Conservation (phyloP, 2,797 vertebrate genomes). For the Anabas testudineus region DNA sequence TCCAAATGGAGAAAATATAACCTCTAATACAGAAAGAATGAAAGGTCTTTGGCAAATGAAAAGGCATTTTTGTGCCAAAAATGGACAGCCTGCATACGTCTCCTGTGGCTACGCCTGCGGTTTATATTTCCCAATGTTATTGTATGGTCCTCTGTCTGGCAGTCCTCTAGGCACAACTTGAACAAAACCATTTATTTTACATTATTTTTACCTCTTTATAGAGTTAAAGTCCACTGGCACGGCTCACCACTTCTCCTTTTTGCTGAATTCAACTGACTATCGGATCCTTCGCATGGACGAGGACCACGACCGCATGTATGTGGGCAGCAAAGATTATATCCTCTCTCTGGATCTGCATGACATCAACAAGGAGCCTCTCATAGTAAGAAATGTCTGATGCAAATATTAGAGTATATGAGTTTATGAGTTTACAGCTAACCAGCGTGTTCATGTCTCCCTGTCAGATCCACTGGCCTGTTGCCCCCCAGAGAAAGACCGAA, state of each 20-base stretch:
- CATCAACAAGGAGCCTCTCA: conserved; percentile 99
- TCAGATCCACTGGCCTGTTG: conserved; percentile 98
- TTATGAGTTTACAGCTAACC: conserved; percentile 34
- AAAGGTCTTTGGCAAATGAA: conserved; percentile 36
- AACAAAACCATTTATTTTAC: conserved; percentile 53
- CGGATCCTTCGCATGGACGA: conserved; percentile 98
- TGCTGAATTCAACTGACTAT: conserved; percentile 97
- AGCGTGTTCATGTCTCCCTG: conserved; percentile 5
- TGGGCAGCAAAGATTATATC: conserved; percentile 99
- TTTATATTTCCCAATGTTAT: conserved; percentile 54
- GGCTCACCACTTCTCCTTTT: conserved; percentile 96
- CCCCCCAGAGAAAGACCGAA: conserved; percentile 94
- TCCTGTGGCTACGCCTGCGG: conserved; percentile 46
- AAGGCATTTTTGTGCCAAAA: conserved; percentile 33
- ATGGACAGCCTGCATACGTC: conserved; percentile 47
- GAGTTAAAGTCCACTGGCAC: conserved; percentile 95
- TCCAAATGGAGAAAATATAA: conserved; percentile 27
- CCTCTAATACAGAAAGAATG: conserved; percentile 10
- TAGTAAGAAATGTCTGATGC: conserved; percentile 86
- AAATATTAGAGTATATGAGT: conserved; percentile 11
- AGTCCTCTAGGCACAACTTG: conserved; percentile 27
- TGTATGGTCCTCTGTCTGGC: conserved; percentile 39
- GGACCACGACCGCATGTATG: conserved; percentile 99
- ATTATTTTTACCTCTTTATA: conserved; percentile 62
- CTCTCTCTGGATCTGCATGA: conserved; percentile 97